A percentile compares a stretch with the other conserved stretches of the same genome.
Conservation (phyloP, 2,113 vertebrate species). For the Pluvialis apricaria region DNA sequence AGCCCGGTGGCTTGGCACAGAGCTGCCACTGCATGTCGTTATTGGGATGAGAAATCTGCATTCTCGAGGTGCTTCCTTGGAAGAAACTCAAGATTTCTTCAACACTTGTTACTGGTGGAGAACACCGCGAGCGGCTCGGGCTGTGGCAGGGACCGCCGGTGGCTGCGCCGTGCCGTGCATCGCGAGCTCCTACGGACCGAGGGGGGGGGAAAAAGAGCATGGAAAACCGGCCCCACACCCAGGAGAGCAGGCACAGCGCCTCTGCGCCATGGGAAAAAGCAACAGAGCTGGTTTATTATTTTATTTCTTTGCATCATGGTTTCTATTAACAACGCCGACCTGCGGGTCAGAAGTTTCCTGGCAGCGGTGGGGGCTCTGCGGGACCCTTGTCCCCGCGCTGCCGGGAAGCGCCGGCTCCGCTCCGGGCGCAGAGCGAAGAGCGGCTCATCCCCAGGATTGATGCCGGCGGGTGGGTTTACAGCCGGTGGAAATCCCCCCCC, state of each 20-base stretch:
- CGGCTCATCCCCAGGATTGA: not conserved
- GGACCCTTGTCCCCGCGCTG: not conserved
- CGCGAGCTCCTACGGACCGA: rapidly evolving
- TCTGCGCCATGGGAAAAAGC: not conserved
- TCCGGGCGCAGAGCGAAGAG: not conserved
- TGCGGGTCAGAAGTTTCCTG: not conserved
- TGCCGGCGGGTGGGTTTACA: rapidly evolving
- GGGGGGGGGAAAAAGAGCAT: rapidly evolving
- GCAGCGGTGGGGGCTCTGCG: not conserved
- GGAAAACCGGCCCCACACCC: not conserved
- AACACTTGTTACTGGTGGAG: not conserved
- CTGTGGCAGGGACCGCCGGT: not conserved
- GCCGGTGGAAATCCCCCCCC: not conserved
- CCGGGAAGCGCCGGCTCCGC: not conserved
- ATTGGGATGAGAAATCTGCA: rapidly evolving
- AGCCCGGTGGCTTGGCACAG: rapidly evolving
- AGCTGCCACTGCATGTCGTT: not conserved
- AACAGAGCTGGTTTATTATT: not conserved
- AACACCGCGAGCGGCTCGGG: rapidly evolving
- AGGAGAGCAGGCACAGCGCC: not conserved
- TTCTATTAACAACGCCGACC: not conserved
- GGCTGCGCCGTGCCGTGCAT: not conserved
- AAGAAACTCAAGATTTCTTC: not conserved
- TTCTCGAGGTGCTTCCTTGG: not conserved
- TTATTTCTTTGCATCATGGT: not conserved